A percentile compares a stretch with the other conserved stretches of the same genome.
These are phyloP conservation scores for Cynocephalus volans DNA, from an alignment of 2,113 vertebrate genomes.

Conservation along the genomic window DNA sequence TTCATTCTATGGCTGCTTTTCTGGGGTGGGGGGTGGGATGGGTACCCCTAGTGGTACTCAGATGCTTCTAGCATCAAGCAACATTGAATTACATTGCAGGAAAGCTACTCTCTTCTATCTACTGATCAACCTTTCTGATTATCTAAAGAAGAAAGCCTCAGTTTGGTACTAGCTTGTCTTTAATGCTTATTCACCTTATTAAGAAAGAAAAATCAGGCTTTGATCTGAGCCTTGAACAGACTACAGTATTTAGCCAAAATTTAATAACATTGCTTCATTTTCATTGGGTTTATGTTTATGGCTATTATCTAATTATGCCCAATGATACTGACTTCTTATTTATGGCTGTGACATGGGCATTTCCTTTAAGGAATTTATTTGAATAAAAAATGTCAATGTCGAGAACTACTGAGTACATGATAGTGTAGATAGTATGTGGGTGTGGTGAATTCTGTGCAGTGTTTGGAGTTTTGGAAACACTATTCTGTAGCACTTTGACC, in stretches of 20 bases:
- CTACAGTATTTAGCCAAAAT: neutral
- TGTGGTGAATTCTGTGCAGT: neutral
- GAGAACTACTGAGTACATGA: neutral
- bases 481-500: neutral
- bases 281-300: neutral
- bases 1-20: neutral
- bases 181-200: neutral
- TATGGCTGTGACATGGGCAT: neutral
- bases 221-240: neutral
- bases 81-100: neutral
- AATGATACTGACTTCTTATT: neutral
- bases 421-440: neutral
- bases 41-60: neutral
- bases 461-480: neutral
- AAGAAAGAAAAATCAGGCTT: conserved; percentile 1
- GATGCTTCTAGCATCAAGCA: neutral
- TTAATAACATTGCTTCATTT: neutral
- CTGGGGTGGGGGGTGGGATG: fast-evolving
- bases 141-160: neutral
- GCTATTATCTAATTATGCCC: conserved; percentile 23
- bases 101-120: neutral
- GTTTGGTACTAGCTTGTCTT: neutral
- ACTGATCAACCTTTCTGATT: neutral
- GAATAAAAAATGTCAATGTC: neutral
- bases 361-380: neutral